phyloP scores from a whole-genome alignment of 1,140 invertebrate genomes.

The Drosophila bifasciata region DNA sequence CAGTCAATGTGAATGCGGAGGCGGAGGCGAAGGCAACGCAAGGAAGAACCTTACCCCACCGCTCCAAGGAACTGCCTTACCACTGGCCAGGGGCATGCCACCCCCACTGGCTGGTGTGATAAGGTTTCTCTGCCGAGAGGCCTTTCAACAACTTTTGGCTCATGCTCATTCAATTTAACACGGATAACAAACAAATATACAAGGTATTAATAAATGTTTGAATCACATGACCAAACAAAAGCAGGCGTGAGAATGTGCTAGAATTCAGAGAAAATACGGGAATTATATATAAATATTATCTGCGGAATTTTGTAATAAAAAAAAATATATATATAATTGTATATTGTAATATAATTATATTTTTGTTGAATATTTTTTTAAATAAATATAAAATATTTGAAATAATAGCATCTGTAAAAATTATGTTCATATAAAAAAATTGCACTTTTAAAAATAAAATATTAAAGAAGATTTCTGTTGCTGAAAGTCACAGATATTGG shows the following conservation, averaged over 20 bases:
- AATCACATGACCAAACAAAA: constrained; percentile 23
- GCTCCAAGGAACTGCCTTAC: too few relatives aligned
- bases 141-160: constrained; percentile 14
- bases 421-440: too few relatives aligned
- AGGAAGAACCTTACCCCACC: too few relatives aligned
- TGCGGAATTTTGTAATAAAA: too few relatives aligned
- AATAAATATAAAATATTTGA: too few relatives aligned
- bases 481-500: too few relatives aligned
- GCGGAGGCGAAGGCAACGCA: background rate
- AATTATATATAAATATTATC: constrained; percentile 4
- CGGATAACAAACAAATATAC: constrained; percentile 25
- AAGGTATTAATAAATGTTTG: constrained; percentile 18
- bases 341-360: too few relatives aligned
- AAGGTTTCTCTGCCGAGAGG: constrained; percentile 30
- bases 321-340: too few relatives aligned
- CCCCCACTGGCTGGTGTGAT: constrained; percentile 5
- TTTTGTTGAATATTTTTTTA: too few relatives aligned
- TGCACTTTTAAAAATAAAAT: too few relatives aligned
- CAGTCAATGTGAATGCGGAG: constrained; percentile 50
- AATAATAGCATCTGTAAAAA: too few relatives aligned
- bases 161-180: constrained; percentile 30
- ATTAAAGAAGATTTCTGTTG: too few relatives aligned
- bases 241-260: background rate
- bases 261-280: background rate
- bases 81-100: constrained; percentile 13